These are phyloP conservation scores for Glaucopsyche alexis DNA, from an alignment of 2,888 invertebrate species.

Conservation along the genomic window DNA sequence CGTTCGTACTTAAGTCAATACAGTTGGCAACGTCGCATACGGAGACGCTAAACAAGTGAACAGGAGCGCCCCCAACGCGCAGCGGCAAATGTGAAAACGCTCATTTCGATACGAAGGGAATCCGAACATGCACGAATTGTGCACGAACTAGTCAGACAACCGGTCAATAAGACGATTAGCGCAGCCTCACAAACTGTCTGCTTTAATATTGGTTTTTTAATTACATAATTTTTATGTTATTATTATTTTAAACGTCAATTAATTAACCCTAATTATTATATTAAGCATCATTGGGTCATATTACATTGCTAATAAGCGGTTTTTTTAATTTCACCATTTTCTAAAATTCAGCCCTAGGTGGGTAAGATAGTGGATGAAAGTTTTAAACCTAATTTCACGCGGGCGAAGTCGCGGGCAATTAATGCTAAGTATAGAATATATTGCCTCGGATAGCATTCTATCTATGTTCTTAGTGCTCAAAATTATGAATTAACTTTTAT, in stretches of 20 bases:
- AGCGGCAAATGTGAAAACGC: constrained; percentile 68
- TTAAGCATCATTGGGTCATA: too few species aligned
- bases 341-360: too few species aligned
- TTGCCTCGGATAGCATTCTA: too few species aligned
- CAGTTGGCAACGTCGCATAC: constrained; percentile 79
- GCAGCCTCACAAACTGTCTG: constrained; percentile 53
- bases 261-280: not conserved
- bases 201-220: constrained; percentile 14
- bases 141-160: constrained; percentile 75
- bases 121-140: constrained; percentile 71
- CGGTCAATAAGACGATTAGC: constrained; percentile 80
- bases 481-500: too few species aligned
- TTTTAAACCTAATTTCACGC: too few species aligned
- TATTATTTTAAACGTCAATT: not conserved
- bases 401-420: too few species aligned
- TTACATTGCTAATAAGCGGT: too few species aligned
- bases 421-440: too few species aligned
- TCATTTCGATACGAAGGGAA: constrained; percentile 62
- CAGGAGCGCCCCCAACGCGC: constrained; percentile 79
- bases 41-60: constrained; percentile 78
- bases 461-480: too few species aligned
- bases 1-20: constrained; percentile 72
- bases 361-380: too few species aligned
- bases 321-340: too few species aligned
- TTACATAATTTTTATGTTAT: constrained; percentile 4